These are phyloP conservation scores for Xiphydria camelus DNA, from an alignment of 2,888 invertebrate genomes.

Conservation along the genomic window DNA sequence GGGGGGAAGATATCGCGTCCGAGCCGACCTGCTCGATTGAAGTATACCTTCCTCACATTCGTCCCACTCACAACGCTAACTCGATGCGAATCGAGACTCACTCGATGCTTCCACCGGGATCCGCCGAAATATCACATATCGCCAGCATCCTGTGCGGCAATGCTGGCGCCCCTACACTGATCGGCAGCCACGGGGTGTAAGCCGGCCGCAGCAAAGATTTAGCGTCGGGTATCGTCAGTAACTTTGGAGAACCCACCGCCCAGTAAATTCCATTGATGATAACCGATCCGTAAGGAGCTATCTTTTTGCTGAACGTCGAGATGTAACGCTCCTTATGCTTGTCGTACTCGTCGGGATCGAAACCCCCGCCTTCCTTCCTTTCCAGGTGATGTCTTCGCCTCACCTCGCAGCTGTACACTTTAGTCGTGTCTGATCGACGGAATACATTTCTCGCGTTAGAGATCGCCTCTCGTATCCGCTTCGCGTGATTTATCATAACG, in stretches of 20 bases:
- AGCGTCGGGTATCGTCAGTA: slow-evolving; percentile 97
- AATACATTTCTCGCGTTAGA: slow-evolving; percentile 9
- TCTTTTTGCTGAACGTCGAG: slow-evolving; percentile 94
- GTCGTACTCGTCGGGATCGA: slow-evolving; percentile 88
- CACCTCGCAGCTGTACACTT: slow-evolving; percentile 95
- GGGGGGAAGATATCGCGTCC: too few relatives aligned
- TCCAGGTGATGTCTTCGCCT: slow-evolving; percentile 92
- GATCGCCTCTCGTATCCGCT: background rate
- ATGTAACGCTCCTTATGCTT: slow-evolving; percentile 91
- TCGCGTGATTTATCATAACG: background rate
- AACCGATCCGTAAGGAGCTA: slow-evolving; percentile 96
- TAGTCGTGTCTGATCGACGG: slow-evolving; percentile 74
- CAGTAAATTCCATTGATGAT: slow-evolving; percentile 99
- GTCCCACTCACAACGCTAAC: too few relatives aligned
- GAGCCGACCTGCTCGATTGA: too few relatives aligned
- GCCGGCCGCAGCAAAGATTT: slow-evolving; percentile 89
- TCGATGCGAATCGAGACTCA: slow-evolving; percentile 30
- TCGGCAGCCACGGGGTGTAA: slow-evolving; percentile 91
- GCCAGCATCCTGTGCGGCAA: slow-evolving; percentile 89
- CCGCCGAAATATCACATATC: slow-evolving; percentile 98
- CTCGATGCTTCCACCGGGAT: slow-evolving; percentile 97
- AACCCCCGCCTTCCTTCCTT: slow-evolving; percentile 89
- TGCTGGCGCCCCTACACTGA: slow-evolving; percentile 83
- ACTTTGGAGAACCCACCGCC: slow-evolving; percentile 95
- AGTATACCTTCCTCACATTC: too few relatives aligned